Evolutionary conservation across 2,888 invertebrate species (phyloP).

Genomic region (Eristalis intricaria): DNA sequence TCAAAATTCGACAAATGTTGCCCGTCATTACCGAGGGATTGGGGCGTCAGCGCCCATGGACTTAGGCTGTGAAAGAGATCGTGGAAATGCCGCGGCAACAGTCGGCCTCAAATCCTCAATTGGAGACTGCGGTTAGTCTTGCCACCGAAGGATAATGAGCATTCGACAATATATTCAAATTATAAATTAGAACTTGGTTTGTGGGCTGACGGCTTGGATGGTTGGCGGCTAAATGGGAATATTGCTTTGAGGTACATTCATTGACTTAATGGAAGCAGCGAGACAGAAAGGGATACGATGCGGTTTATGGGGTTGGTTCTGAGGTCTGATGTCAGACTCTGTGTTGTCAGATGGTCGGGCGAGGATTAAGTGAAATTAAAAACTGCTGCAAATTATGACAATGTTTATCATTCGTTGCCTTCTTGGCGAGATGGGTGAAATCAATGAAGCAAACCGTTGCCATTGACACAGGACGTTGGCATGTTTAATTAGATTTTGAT

Average conservation of each 20-base stretch:
- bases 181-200: slow-evolving; percentile 41
- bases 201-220: background rate
- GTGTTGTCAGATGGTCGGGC: background rate
- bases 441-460: slow-evolving; percentile 33
- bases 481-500: slow-evolving; percentile 55
- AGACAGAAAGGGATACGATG: slow-evolving; percentile 32
- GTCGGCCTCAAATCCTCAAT: slow-evolving; percentile 14
- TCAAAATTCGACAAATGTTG: slow-evolving; percentile 29
- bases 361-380: slow-evolving; percentile 13
- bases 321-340: background rate
- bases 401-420: slow-evolving; percentile 10
- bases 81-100: background rate
- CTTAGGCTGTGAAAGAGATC: too few species aligned
- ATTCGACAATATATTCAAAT: slow-evolving; percentile 49
- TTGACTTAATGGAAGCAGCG: slow-evolving; percentile 35
- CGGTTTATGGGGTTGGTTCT: slow-evolving; percentile 16
- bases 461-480: slow-evolving; percentile 28
- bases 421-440: background rate
- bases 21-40: background rate
- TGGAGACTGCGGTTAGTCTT: slow-evolving; percentile 22
- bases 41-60: background rate
- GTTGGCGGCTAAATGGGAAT: background rate
- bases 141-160: slow-evolving; percentile 42
- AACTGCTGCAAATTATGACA: slow-evolving; percentile 46
- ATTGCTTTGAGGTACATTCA: slow-evolving; percentile 20